Conservation (phyloP, 2,797 vertebrate genomes). For the Bradypodion ventrale region DNA sequence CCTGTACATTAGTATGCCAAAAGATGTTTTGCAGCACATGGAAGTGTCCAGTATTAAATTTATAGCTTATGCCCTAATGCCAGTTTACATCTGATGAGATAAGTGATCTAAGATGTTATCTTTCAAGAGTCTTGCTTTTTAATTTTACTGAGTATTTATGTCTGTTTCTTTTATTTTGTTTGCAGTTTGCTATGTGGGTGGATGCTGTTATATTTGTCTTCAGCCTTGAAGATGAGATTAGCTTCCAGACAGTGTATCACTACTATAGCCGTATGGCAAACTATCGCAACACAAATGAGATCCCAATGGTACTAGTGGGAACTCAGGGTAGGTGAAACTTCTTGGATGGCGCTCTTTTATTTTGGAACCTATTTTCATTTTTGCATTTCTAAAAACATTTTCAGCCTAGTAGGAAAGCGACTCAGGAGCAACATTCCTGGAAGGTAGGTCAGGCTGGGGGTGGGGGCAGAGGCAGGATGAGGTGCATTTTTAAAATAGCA, state of each 20-base stretch:
- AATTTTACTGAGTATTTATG: background rate
- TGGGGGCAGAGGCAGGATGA: background rate
- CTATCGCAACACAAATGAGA: constrained; percentile 89
- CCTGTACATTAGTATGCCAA: too few species aligned
- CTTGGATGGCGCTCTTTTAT: background rate
- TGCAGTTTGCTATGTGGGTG: constrained; percentile 95
- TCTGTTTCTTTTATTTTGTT: background rate
- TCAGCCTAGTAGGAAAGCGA: too few species aligned
- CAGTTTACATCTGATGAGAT: background rate
- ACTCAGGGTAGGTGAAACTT: constrained; percentile 87
- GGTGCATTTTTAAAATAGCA: too few species aligned
- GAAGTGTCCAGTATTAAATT: too few species aligned
- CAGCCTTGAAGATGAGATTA: constrained; percentile 96
- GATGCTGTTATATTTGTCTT: constrained; percentile 98
- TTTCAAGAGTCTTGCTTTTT: background rate
- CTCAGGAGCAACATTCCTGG: too few species aligned
- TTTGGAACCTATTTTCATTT: background rate
- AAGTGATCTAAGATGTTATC: background rate
- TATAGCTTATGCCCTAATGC: background rate
- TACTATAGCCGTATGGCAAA: constrained; percentile 94
- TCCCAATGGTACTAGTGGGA: constrained; percentile 94
- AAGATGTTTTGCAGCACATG: too few species aligned
- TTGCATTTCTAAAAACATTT: background rate
- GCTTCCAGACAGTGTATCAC: constrained; percentile 97
- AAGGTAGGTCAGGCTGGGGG: background rate